Percentiles rank a stretch among this genome's conserved stretches.
Evolutionary conservation across 2,888 invertebrate genomes (phyloP).

Genomic region (Epicampocera succincta): DNA sequence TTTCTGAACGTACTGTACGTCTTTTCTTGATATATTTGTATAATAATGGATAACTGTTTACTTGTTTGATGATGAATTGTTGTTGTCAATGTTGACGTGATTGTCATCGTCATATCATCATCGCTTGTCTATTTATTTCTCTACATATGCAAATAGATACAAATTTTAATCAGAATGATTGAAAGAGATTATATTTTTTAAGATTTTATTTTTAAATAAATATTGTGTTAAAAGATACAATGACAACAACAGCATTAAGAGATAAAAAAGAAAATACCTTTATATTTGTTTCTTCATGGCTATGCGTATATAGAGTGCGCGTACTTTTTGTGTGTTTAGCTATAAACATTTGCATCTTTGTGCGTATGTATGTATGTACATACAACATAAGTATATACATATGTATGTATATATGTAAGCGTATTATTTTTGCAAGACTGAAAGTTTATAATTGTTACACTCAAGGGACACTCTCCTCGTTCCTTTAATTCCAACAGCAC

Average conservation of each 20-base stretch:
- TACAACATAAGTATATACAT: no score
- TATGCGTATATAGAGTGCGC: neutral
- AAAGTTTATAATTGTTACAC: conserved; percentile 63
- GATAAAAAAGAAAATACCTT: conserved; percentile 39
- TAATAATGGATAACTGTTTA: conserved; percentile 3
- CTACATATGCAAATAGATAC: conserved; percentile 62
- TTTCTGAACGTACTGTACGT: conserved; percentile 15
- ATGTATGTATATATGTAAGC: conserved; percentile 21
- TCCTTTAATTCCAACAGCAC: conserved; percentile 18
- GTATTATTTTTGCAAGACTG: conserved; percentile 40
- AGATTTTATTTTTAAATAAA: conserved; percentile 63
- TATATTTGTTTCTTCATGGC: conserved; percentile 44
- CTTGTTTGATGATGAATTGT: conserved; percentile 53
- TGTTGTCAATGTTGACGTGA: conserved; percentile 50
- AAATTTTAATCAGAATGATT: conserved; percentile 63
- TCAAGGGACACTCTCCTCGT: conserved; percentile 50
- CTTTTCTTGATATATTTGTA: neutral
- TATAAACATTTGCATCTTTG: conserved; percentile 14
- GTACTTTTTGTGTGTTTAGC: neutral
- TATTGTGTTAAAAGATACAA: conserved; percentile 59
- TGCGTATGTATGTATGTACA: no score
- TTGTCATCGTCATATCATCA: conserved; percentile 44
- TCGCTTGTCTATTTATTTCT: conserved; percentile 52
- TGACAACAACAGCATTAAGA: conserved; percentile 37
- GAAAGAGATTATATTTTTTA: conserved; percentile 60